These are phyloP conservation scores for Ptiloglossa arizonensis DNA, from an alignment of 1,140 invertebrate genomes.

Conservation along the genomic window DNA sequence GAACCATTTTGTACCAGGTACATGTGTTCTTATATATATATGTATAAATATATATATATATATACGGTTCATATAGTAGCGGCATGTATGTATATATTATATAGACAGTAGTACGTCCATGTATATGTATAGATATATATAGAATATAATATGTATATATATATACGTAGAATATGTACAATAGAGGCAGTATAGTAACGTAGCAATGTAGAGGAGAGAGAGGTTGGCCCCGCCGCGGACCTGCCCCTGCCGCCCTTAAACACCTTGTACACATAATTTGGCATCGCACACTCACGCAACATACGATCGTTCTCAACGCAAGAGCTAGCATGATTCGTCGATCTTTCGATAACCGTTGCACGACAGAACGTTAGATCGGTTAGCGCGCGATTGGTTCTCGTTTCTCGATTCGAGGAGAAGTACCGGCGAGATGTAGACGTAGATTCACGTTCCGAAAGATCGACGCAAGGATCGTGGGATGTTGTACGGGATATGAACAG, in stretches of 20 bases:
- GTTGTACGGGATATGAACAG: slow-evolving; percentile 33
- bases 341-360: slow-evolving; percentile 40
- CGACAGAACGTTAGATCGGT: too few relatives aligned
- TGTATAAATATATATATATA: slow-evolving; percentile 64
- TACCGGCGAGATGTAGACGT: background rate
- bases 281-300: slow-evolving; percentile 72
- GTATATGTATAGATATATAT: slow-evolving; percentile 71
- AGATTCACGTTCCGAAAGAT: slow-evolving; percentile 45
- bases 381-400: too few relatives aligned
- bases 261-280: slow-evolving; percentile 72
- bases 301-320: slow-evolving; percentile 69
- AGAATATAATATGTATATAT: slow-evolving; percentile 76
- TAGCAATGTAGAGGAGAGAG: slow-evolving; percentile 80
- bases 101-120: slow-evolving; percentile 69
- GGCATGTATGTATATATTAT: slow-evolving; percentile 57
- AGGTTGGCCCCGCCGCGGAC: slow-evolving; percentile 78
- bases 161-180: slow-evolving; percentile 78
- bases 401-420: too few relatives aligned
- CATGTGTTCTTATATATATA: slow-evolving; percentile 70
- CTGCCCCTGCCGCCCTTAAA: slow-evolving; percentile 75
- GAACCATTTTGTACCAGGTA: slow-evolving; percentile 72
- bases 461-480: slow-evolving; percentile 23
- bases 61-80: slow-evolving; percentile 67
- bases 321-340: slow-evolving; percentile 65
- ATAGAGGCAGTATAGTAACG: slow-evolving; percentile 78